Base-by-base conservation (phyloP, 2,888 invertebrate genomes). In the Resseliella maxima region DNA sequence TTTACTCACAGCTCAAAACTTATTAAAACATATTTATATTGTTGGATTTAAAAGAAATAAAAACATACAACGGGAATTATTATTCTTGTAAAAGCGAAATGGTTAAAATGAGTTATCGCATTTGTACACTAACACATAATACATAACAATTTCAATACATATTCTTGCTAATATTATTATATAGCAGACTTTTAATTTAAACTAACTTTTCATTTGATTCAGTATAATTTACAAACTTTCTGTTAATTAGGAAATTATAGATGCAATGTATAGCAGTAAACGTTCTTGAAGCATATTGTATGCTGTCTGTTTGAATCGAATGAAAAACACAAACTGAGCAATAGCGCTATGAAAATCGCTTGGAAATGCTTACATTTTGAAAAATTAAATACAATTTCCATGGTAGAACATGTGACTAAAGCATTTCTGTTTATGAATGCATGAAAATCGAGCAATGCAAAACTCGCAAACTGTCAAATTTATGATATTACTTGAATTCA, bases 401-500 rank as follows among this genome's bases (percentile, higher is more conserved):
- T 31, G 6, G 72, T 31, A 15, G 72, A 2, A 72, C 12, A n/a
- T 72, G 72, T 72, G 31, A 31, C 72, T 15, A 31, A 15, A 31
- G 31, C 27, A 59, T 59, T 59, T 72, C 31, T 72, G 18, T 72
- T 72, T 31, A 72, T 72, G 72, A 72, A 72, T 72, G 72, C 72
- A 31, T 1, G 72, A 72, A 31, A 10, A 8, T 1, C 35, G 24
- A 24, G 21, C 10, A 59, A 59, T 59, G 59, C 59, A 59, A 50
- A 72, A 72, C 72, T 72, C 72, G 72, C 38, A 83, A n/a, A 83
- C 83, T 83, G 83, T 83, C 38, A 83, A 38, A 83, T 36, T 83
- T 83, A 38, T 38, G 38, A 83, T 83, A 83, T 83, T 83, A 83
- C 83, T 38, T n/a, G 36, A 27, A 83, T 83, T 36, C 83, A 83